Evolutionary conservation across 2,113 vertebrate species (phyloP).

Genomic region (Pygoscelis antarcticus): DNA sequence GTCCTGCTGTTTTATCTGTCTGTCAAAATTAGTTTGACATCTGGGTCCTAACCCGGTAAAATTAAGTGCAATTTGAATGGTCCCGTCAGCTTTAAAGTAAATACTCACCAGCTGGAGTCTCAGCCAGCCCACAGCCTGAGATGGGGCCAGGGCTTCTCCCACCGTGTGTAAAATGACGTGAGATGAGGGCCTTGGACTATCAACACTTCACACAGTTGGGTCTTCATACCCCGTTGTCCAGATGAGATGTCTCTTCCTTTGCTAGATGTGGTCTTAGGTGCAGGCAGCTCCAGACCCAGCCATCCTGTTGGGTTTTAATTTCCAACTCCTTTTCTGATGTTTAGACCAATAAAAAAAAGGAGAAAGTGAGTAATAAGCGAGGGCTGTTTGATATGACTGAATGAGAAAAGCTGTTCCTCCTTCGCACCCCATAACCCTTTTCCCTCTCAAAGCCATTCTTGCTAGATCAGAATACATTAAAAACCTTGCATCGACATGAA

Average conservation of each 20-base stretch:
- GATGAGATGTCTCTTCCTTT: neutral
- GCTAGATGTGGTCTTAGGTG: neutral
- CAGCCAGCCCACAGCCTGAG: neutral
- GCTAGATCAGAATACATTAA: neutral
- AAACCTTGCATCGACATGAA: accelerated
- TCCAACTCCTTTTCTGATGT: neutral
- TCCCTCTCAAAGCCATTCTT: neutral
- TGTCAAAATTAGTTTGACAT: neutral
- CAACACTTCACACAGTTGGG: neutral
- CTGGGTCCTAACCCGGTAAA: neutral
- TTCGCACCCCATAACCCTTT: neutral
- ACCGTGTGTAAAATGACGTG: neutral
- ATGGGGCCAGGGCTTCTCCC: neutral
- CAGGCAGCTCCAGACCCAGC: neutral
- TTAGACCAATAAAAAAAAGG: neutral
- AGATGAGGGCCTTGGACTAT: neutral
- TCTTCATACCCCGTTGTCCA: neutral
- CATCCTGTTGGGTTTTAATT: neutral
- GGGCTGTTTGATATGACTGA: neutral
- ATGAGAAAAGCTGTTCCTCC: neutral
- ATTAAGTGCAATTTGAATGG: neutral
- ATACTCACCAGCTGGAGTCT: neutral
- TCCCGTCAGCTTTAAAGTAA: neutral
- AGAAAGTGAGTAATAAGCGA: neutral
- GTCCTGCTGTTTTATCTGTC: neutral